A percentile compares a stretch with the other conserved stretches of the same genome.
Evolutionary conservation across 2,888 invertebrate species (phyloP).

Genomic region (Conops quadrifasciatus): DNA sequence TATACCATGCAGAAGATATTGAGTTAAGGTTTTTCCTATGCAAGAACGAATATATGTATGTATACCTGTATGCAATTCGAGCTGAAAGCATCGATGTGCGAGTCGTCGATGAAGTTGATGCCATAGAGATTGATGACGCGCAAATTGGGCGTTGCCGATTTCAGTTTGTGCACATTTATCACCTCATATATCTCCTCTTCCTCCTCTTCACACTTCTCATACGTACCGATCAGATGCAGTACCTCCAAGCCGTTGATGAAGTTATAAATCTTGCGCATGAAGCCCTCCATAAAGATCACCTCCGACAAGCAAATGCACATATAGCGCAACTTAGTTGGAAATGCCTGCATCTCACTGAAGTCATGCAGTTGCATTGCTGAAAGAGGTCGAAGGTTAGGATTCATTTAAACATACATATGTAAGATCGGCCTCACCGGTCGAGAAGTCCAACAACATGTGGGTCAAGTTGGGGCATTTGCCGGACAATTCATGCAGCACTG

Average conservation of each 20-base stretch:
- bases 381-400: slow-evolving; percentile 15
- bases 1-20: neutral
- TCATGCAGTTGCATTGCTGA: slow-evolving; percentile 97
- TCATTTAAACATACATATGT: neutral
- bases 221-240: slow-evolving; percentile 97
- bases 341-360: slow-evolving; percentile 98
- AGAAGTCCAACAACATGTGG: slow-evolving; percentile 96
- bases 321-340: slow-evolving; percentile 95
- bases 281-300: slow-evolving; percentile 99
- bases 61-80: slow-evolving; percentile 85
- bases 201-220: slow-evolving; percentile 97
- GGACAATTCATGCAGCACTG: slow-evolving; percentile 94
- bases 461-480: slow-evolving; percentile 96
- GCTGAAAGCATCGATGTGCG: slow-evolving; percentile 97
- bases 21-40: neutral
- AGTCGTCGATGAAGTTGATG: slow-evolving; percentile 98
- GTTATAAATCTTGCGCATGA: slow-evolving; percentile 99
- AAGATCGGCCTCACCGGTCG: slow-evolving; percentile 72
- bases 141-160: slow-evolving; percentile 97
- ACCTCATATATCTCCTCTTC: slow-evolving; percentile 99
- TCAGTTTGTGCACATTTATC: slow-evolving; percentile 98
- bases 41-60: too few relatives aligned
- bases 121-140: slow-evolving; percentile 98
- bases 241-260: slow-evolving; percentile 96
- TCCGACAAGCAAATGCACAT: slow-evolving; percentile 97